Evolutionary conservation across 2,797 vertebrate species (phyloP), one percentile per base, ranked within the genome.

Genomic region (Sphaeramia orbicularis): DNA sequence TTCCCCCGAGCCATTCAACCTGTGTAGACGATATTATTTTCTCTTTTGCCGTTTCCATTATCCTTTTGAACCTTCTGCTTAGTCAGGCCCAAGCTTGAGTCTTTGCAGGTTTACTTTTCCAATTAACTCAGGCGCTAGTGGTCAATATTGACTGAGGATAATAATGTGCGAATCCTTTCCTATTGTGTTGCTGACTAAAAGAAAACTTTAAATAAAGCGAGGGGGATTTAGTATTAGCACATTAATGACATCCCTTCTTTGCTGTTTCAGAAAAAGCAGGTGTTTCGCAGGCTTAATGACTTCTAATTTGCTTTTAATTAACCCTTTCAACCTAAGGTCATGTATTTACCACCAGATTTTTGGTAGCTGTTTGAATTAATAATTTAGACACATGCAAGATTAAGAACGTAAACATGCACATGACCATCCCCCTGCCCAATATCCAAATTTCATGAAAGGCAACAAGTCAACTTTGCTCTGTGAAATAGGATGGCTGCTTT

Each of bases 281-380:
- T 94, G 93, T 92, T 92, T 91, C 76, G 69, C 83, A 62, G 71
- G 60, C 83, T 86, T 93, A 94, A 93, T 92, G 90, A 89, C 85
- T 91, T 92, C 90, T 86, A 87, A 93, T 93, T 93, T 90, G 84
- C 86, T 91, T 94, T 93, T 94, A 92, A 94, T 94, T 94, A 94
- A 94, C 91, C 92, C 80, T 53, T 80, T 40, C 70, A 90, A 85
- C 85, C 74, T 65, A 50, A 82, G 91, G 89, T 90, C 86, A 50
- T 54, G 67, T 73, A 60, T 87, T 87, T 48, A 59, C 66, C 57
- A 74, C 38, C 51, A 78, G 80, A 72, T 61, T 63, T 72, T 64
- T 40, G 49, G 56, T 69, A 65, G 27, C 43, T 37, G 47, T 24
- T 67, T 36, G 62, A 88, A 89, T 92, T 86, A 86, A 86, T 90